A percentile compares a stretch with the other conserved stretches of the same genome.
These are phyloP conservation scores for Schrankia costaestrigalis DNA, from an alignment of 2,888 invertebrate species.

Conservation along the genomic window DNA sequence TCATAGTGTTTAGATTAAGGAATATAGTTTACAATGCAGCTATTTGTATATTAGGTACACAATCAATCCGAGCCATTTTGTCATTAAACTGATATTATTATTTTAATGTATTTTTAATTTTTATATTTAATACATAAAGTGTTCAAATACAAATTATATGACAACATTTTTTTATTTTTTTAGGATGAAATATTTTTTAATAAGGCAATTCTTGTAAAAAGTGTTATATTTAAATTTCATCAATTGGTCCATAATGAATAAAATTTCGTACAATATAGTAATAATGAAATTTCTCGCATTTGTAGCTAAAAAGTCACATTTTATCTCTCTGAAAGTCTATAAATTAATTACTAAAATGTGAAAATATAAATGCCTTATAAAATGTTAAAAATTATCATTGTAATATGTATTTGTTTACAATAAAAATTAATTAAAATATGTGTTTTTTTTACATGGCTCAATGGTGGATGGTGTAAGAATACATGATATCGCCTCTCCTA, in stretches of 20 bases:
- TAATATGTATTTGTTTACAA: constrained; percentile 44
- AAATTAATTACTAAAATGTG: constrained; percentile 24
- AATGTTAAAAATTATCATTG: constrained; percentile 42
- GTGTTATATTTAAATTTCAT: neutral
- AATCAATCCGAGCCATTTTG: constrained; percentile 75
- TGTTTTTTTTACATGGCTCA: neutral
- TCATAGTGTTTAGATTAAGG: constrained; percentile 34
- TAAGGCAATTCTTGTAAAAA: no score
- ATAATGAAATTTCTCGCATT: no score
- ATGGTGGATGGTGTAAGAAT: neutral
- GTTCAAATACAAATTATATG: constrained; percentile 17
- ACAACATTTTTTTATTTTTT: constrained; percentile 12
- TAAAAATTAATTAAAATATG: constrained; percentile 28
- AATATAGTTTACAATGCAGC: constrained; percentile 22
- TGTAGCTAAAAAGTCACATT: no score
- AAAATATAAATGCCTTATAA: constrained; percentile 40
- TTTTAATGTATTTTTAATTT: constrained; percentile 27
- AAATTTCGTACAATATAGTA: no score
- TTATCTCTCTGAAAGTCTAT: no score
- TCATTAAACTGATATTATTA: constrained; percentile 35
- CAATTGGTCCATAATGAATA: neutral
- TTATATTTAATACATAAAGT: constrained; percentile 29
- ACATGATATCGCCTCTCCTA: neutral
- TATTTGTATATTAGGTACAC: no score
- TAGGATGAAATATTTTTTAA: no score